Evolutionary conservation across 2,113 vertebrate genomes (phyloP), one percentile per base, ranked within the genome.

Genomic region (Macroglossus sobrinus): DNA sequence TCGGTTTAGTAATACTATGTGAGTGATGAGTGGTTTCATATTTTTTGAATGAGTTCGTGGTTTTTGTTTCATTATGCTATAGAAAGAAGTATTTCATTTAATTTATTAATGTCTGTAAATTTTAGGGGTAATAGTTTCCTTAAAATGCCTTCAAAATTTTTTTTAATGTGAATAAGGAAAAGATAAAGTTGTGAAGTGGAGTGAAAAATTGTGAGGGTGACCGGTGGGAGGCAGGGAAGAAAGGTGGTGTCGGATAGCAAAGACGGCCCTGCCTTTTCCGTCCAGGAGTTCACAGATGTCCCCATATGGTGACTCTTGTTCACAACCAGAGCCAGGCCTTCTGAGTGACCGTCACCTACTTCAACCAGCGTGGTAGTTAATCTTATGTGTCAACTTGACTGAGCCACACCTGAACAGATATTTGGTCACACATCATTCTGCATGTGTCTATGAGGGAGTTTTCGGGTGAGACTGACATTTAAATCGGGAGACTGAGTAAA

Each of bases 61-160:
- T 8, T 91, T 91, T 75, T 91, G 43, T 96, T 95, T 96, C 45
- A 30, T n/a, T 84, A 4, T 68, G 28, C 35, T 79, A 30, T 12
- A 71, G 28, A 72, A 59, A 40, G 28, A 64, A 80, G 64, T 50
- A 28, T 80, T 80, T 72, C 28, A 55, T 30, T 78, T 76, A 71
- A 91, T 71, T 71, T 78, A 43, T 71, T 53, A 64, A 24, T 71
- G 18, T 61, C 28, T 93, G 3, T n/a, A 7, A 61, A 72, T 53
- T 55, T 22, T 47, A n/a, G 40, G n/a, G n/a, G 18, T 61, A 50
- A 79, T 79, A 19, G 61, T 79, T 88, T 69, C 35, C n/a, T 87
- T 14, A 91, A 91, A 79, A 35, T 74, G 30, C 12, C 45, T 78
- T 78, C 10, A 19, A 12, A 12, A 18, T 4, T 81, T 71, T 88